Evolutionary conservation across 2,797 vertebrate species (phyloP), one percentile per base, ranked within the genome.

Genomic region (Coilia nasus): DNA sequence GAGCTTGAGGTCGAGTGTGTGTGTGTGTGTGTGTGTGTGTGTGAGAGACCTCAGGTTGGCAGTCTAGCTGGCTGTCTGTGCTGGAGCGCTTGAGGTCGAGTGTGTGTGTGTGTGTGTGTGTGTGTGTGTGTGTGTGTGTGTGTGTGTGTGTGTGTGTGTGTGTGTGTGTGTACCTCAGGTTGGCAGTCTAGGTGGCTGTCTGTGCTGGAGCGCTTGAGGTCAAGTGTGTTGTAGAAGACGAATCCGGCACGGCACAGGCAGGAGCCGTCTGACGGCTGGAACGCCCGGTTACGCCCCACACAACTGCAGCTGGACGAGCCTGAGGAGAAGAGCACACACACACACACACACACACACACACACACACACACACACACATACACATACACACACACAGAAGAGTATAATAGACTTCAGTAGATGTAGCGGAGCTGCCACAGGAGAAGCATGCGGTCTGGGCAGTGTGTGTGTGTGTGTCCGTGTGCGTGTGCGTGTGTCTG

Each of bases 261-360:
- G 4, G 97, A 98, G 1, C 96, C 96, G 17, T 99, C 97, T 0
- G 97, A 99, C 62, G 95, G 95, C 92, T 99, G 98, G 91, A 98
- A 99, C 0, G 97, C 94, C 5, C 97, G 94, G 88, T 98, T 97
- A 90, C 95, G 93, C 57, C 97, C 97, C 0, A 75, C 91, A 86
- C 98, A 99, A 0, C 85, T 94, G 86, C 98, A 99, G 54, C 93
- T 95, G 35, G 94, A 92, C 3, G 97, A 96, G 81, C 97, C 98
- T 99, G 89, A 5, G 15, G 81, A 86, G 47, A 3, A 35, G 28
- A 3, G 0, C 10, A 71, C 23, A 82, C 28, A 75, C 14, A 31
- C 21, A 17, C 54, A 82, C 56, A 31, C 19, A 17, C 25, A 44
- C 6, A 67, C 21, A n/a, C 23, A 56, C 60, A 62, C 21, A 62